Evolutionary conservation across 2,797 vertebrate genomes (phyloP).

Genomic region (Pipistrellus kuhlii): DNA sequence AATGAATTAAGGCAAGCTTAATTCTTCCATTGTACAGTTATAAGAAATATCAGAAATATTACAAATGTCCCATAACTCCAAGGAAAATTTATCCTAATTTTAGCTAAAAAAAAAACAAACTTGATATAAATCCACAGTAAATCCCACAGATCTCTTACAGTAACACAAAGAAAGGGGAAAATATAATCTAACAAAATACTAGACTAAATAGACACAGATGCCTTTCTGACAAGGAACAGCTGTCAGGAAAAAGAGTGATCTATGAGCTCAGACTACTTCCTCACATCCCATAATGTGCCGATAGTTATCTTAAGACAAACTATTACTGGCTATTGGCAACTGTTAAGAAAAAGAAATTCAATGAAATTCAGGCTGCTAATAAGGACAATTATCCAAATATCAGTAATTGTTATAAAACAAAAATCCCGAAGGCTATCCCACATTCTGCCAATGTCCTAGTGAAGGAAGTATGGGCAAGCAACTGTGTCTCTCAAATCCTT

Average conservation of each 20-base stretch:
- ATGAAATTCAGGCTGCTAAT: slow-evolving; percentile 13
- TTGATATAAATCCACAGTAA: slow-evolving; percentile 45
- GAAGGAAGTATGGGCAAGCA: slow-evolving; percentile 8
- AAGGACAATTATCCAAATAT: slow-evolving; percentile 52
- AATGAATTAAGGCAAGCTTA: slow-evolving; percentile 34
- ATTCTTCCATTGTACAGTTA: not conserved
- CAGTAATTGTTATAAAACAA: slow-evolving; percentile 42
- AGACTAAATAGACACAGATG: slow-evolving; percentile 65
- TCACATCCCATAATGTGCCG: slow-evolving; percentile 38
- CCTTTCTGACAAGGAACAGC: slow-evolving; percentile 37
- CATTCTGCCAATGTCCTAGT: not conserved
- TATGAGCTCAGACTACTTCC: not conserved
- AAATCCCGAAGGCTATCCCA: not conserved
- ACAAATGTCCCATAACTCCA: slow-evolving; percentile 2
- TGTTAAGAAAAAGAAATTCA: slow-evolving; percentile 26
- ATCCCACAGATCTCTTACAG: slow-evolving; percentile 51
- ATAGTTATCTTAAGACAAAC: slow-evolving; percentile 64
- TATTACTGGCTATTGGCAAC: slow-evolving; percentile 59
- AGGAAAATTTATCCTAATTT: slow-evolving; percentile 58
- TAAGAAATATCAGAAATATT: slow-evolving; percentile 23
- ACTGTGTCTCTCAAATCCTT: not conserved
- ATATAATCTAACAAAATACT: slow-evolving; percentile 52
- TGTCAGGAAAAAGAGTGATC: slow-evolving; percentile 60
- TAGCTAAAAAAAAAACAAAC: slow-evolving; percentile 29
- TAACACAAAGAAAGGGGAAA: slow-evolving; percentile 33